phyloP scores from a whole-genome alignment of 2,888 invertebrate species.

The Fragum fragum region DNA sequence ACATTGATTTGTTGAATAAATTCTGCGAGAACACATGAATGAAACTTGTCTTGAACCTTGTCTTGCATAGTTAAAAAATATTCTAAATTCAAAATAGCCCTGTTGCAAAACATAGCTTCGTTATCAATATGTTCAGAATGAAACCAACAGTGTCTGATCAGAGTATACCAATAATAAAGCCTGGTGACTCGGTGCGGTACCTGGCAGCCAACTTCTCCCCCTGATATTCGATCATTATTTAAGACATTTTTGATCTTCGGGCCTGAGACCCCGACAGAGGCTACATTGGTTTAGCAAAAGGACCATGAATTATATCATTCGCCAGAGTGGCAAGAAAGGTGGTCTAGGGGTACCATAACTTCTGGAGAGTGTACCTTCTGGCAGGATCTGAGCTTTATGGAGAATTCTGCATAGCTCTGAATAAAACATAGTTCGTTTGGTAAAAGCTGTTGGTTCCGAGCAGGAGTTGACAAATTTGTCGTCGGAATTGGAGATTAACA shows the following conservation, averaged over 20 bases:
- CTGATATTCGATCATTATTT: neutral
- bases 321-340: neutral
- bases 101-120: neutral
- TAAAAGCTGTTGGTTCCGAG: neutral
- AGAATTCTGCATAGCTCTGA: no score
- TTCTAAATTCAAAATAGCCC: neutral
- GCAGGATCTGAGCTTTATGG: neutral
- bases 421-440: neutral
- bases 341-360: neutral
- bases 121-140: neutral
- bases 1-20: slow-evolving; percentile 15
- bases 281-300: neutral
- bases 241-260: neutral
- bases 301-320: neutral
- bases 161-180: neutral
- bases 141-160: neutral
- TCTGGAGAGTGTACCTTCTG: neutral
- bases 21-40: slow-evolving; percentile 47
- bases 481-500: neutral
- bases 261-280: slow-evolving; percentile 43
- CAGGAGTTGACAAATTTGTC: neutral
- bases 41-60: no score
- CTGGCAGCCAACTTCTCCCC: neutral
- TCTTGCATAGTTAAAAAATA: slow-evolving; percentile 50
- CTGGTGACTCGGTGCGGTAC: neutral